phyloP scores from a whole-genome alignment of 1,140 invertebrate species.

The Drosophila watanabei region DNA sequence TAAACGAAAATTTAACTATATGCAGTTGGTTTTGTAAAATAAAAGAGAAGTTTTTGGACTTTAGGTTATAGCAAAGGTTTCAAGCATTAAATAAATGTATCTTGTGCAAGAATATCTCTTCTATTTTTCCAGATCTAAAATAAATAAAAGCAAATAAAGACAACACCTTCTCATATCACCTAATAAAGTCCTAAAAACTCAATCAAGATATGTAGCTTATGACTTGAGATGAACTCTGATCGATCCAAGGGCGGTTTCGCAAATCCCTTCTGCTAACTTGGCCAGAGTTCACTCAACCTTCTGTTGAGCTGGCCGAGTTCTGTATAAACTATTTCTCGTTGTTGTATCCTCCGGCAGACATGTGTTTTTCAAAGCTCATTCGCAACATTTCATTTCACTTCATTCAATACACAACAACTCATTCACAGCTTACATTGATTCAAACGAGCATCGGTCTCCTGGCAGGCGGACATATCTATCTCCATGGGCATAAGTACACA shows the following conservation, averaged over 20 bases:
- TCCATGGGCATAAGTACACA: conserved; percentile 12
- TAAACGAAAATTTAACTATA: neutral
- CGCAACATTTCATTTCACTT: conserved; percentile 27
- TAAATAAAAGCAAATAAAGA: neutral
- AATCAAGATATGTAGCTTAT: neutral
- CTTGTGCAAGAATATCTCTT: neutral
- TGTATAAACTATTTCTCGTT: conserved; percentile 27
- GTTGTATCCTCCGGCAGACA: neutral
- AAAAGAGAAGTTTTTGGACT: too few species aligned
- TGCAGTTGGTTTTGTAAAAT: neutral
- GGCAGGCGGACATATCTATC: conserved; percentile 21
- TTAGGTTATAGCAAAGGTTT: too few species aligned
- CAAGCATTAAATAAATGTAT: neutral
- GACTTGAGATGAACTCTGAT: conserved; percentile 17
- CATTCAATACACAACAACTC: conserved; percentile 21
- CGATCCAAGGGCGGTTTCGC: neutral
- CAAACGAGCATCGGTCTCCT: conserved; percentile 18
- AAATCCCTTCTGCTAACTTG: conserved; percentile 13
- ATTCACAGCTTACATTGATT: conserved; percentile 31
- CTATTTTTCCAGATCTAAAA: neutral
- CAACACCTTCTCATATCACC: neutral
- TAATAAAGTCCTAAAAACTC: neutral
- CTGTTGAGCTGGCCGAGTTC: conserved; percentile 12
- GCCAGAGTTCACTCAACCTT: conserved; percentile 29
- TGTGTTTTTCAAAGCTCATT: conserved; percentile 24